Conservation (phyloP, 2,888 invertebrate species). For the Tipula lateralis region DNA sequence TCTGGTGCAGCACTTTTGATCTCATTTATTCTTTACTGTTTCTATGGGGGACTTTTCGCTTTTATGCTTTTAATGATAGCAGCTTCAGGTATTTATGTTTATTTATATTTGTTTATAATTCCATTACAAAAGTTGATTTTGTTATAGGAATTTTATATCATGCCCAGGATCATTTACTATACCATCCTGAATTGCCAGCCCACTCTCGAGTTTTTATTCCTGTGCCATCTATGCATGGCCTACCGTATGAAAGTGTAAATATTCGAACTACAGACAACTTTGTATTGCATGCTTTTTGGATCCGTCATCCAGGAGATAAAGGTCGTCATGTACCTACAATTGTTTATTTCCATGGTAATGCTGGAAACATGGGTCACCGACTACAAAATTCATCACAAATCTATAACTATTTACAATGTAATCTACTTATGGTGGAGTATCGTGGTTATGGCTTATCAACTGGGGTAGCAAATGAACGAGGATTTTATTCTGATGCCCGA, state of each 20-base stretch:
- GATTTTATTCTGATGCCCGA: conserved; percentile 81
- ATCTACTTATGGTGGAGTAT: conserved; percentile 90
- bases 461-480: conserved; percentile 80
- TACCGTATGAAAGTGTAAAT: conserved; percentile 80
- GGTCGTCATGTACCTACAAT: conserved; percentile 73
- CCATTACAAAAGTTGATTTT: neutral
- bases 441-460: conserved; percentile 91
- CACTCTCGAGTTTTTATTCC: conserved; percentile 85
- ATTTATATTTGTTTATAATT: neutral
- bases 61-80: conserved; percentile 65
- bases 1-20: conserved; percentile 68
- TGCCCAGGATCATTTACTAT: conserved; percentile 79
- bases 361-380: conserved; percentile 92
- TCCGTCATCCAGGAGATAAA: conserved; percentile 65
- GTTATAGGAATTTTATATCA: conserved; percentile 73
- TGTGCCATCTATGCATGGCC: conserved; percentile 75
- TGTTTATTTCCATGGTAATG: conserved; percentile 92
- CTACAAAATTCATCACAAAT: conserved; percentile 83
- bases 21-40: conserved; percentile 75
- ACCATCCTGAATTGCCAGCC: conserved; percentile 83
- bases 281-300: conserved; percentile 74
- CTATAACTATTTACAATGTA: conserved; percentile 74
- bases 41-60: conserved; percentile 72
- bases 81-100: conserved; percentile 59
- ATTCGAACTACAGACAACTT: conserved; percentile 72